Evolutionary conservation across 1,140 invertebrate genomes (phyloP).

Genomic region (Trichonephila clavipes): DNA sequence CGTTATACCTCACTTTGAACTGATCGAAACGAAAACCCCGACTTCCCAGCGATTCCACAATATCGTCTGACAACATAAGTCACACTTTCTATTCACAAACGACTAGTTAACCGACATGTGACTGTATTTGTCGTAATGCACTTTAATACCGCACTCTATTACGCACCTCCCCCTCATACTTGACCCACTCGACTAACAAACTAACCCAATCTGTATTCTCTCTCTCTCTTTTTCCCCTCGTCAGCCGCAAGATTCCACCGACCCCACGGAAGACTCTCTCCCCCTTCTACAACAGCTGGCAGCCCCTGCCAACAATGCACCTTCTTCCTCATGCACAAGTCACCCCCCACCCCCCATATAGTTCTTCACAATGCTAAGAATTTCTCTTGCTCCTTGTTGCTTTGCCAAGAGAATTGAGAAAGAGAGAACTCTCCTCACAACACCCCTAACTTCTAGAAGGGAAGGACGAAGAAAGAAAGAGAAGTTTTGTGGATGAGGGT

Average conservation of each 20-base stretch:
- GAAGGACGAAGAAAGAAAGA: neutral
- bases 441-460: neutral
- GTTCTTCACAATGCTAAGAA: constrained; percentile 54
- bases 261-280: no score
- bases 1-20: no score
- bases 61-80: no score
- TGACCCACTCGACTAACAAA: constrained; percentile 14
- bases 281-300: constrained; percentile 26
- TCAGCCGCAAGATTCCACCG: neutral
- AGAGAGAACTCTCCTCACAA: neutral
- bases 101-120: neutral
- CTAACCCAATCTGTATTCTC: neutral
- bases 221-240: neutral
- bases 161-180: neutral
- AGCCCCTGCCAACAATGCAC: constrained; percentile 47
- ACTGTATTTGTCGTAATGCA: neutral
- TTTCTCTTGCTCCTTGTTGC: neutral
- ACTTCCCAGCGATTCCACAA: no score
- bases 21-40: no score
- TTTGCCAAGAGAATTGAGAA: neutral
- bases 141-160: neutral
- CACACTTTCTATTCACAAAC: no score
- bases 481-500: constrained; percentile 23
- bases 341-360: neutral
- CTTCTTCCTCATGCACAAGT: neutral